Evolutionary conservation across 1,140 invertebrate genomes (phyloP), one percentile per base, ranked within the genome.

Genomic region (Eupristina koningsbergeri): DNA sequence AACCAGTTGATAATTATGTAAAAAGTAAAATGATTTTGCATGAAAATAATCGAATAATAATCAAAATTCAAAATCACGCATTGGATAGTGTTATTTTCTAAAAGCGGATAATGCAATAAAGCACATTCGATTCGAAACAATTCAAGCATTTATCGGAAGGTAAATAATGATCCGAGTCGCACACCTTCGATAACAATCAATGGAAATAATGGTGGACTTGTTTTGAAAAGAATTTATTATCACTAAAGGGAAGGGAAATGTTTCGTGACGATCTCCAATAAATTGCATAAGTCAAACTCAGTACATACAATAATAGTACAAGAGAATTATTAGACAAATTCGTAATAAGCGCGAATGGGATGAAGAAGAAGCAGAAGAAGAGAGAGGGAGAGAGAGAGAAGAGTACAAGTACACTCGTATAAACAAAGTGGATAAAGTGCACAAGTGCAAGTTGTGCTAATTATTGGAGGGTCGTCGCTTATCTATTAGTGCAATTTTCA

Each of bases 151-250:
- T 61, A 47, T 50, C 63, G 7, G 50, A 71, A 45, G 47, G 61
- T 78, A 83, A 78, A 83, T 78, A 78, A 71, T 50, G 50, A 73
- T 26, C 15, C 9, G 29, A 41, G 13, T 77, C 47, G 64, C n/a
- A 64, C 50, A 83, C 75, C 75, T 78, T 47, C 64, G 61, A 78
- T 78, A 83, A 83, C 34, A 83, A 83, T 83, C 81, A 83, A 83
- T 83, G 81, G 77, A 69, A 78, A 77, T 69, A 83, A 81, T 64
- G 80, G 45, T 34, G 31, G 63, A 78, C 36, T 78, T 78, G 47
- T 58, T 71, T 61, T 78, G 47, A 63, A 73, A 61, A 31, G 76
- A 78, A 78, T 78, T 78, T 78, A 83, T 83, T 83, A 83, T 83
- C 75, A 41, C 45, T 41, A 63, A 78, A 69, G 61, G 75, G 64